Conservation (phyloP, 1,140 invertebrate genomes). For the Sweltsa coloradensis region DNA sequence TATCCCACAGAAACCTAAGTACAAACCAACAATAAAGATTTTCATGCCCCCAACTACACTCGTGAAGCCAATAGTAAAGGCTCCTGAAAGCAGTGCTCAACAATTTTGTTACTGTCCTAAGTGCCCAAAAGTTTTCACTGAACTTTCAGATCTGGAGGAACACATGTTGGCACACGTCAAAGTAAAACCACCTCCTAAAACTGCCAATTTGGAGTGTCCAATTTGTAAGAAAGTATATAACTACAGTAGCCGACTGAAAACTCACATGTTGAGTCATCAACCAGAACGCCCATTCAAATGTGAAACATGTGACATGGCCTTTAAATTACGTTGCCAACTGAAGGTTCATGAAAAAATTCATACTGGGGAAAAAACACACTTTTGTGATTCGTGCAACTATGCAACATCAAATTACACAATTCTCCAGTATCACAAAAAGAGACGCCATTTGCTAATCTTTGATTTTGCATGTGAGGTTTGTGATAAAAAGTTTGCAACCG, state of each 20-base stretch:
- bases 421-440: constrained; percentile 17
- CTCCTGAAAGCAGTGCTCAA: too few relatives aligned
- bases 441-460: constrained; percentile 5
- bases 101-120: too few relatives aligned
- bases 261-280: too few relatives aligned
- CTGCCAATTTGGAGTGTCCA: too few relatives aligned
- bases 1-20: too few relatives aligned
- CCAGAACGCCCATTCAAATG: constrained; percentile 57
- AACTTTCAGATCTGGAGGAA: constrained; percentile 21
- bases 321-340: constrained; percentile 28
- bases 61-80: too few relatives aligned
- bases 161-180: constrained; percentile 48
- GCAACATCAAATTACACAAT: not conserved
- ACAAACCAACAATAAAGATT: too few relatives aligned
- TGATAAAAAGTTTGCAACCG: constrained; percentile 39
- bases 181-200: too few relatives aligned
- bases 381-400: constrained; percentile 13
- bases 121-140: not conserved
- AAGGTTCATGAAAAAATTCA: constrained; percentile 43
- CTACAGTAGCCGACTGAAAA: too few relatives aligned
- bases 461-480: constrained; percentile 45
- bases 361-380: constrained; percentile 22
- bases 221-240: too few relatives aligned
- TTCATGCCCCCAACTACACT: too few relatives aligned
- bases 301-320: constrained; percentile 30